Conservation (phyloP, 2,888 invertebrate species). For the Drosophila limbata region DNA sequence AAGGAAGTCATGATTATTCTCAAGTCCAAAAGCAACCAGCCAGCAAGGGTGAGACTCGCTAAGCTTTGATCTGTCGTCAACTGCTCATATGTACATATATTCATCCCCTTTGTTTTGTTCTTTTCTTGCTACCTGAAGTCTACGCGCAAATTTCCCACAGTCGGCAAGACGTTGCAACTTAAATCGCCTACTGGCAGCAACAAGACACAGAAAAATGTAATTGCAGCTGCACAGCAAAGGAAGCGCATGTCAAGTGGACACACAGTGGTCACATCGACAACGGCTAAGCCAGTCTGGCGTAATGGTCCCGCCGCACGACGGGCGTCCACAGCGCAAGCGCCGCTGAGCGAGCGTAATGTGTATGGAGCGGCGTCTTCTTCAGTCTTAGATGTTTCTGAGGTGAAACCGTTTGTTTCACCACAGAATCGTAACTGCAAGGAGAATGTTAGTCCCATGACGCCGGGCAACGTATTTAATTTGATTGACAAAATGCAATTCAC, state of each 20-base stretch:
- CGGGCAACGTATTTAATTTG: slow-evolving; percentile 75
- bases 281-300: slow-evolving; percentile 32
- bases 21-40: slow-evolving; percentile 86
- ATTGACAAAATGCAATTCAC: slow-evolving; percentile 85
- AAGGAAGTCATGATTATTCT: slow-evolving; percentile 89
- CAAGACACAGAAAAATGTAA: slow-evolving; percentile 73
- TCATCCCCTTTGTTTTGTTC: slow-evolving; percentile 30
- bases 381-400: not conserved
- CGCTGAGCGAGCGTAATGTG: slow-evolving; percentile 76
- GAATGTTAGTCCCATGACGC: slow-evolving; percentile 85
- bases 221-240: slow-evolving; percentile 50
- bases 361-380: slow-evolving; percentile 14
- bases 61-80: no score
- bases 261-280: slow-evolving; percentile 21
- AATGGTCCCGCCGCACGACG: slow-evolving; percentile 17
- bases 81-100: not conserved
- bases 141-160: slow-evolving; percentile 82
- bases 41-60: slow-evolving; percentile 68
- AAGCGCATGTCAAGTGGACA: slow-evolving; percentile 43
- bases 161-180: slow-evolving; percentile 80
- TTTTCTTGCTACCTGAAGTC: slow-evolving; percentile 64
- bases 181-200: slow-evolving; percentile 83
- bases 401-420: slow-evolving; percentile 37
- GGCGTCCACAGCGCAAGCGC: slow-evolving; percentile 40
- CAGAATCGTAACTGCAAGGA: slow-evolving; percentile 81